A percentile compares a stretch with the other conserved stretches of the same genome.
These are phyloP conservation scores for Coracias cyanogaster DNA, from an alignment of 2,797 vertebrate species.

Conservation along the genomic window DNA sequence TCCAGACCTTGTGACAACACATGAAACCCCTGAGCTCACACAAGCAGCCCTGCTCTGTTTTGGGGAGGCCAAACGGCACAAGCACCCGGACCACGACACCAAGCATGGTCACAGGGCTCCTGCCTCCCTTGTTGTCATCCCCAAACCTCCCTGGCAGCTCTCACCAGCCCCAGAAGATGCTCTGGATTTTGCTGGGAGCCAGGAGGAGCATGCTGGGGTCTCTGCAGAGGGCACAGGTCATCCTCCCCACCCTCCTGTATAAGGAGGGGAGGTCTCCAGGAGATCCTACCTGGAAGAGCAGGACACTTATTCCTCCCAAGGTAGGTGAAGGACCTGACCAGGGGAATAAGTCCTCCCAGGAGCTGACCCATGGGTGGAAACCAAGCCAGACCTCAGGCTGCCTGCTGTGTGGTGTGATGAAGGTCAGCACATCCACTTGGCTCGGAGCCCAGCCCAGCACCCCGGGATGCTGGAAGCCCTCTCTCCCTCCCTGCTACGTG, in stretches of 20 bases:
- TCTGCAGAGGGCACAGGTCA: neutral
- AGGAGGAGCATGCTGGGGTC: neutral
- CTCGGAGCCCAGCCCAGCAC: neutral
- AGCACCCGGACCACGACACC: no score
- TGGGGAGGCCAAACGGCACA: no score
- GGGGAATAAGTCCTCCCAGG: neutral
- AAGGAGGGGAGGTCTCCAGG: neutral
- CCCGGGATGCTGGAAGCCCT: neutral
- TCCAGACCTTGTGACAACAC: no score
- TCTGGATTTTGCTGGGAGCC: neutral
- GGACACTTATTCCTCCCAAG: neutral
- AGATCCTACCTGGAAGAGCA: neutral
- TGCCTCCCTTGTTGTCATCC: neutral
- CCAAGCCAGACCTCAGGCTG: neutral
- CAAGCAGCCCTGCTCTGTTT: neutral
- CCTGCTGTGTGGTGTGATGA: fast-evolving
- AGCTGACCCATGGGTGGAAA: neutral
- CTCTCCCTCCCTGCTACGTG: neutral
- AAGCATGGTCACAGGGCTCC: neutral
- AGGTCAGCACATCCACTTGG: neutral
- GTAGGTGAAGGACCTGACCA: neutral
- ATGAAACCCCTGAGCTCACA: neutral
- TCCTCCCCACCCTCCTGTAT: fast-evolving
- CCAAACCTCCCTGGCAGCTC: neutral
- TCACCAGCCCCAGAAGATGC: neutral